phyloP scores from a whole-genome alignment of 2,113 vertebrate species.

The Corvus hawaiiensis region DNA sequence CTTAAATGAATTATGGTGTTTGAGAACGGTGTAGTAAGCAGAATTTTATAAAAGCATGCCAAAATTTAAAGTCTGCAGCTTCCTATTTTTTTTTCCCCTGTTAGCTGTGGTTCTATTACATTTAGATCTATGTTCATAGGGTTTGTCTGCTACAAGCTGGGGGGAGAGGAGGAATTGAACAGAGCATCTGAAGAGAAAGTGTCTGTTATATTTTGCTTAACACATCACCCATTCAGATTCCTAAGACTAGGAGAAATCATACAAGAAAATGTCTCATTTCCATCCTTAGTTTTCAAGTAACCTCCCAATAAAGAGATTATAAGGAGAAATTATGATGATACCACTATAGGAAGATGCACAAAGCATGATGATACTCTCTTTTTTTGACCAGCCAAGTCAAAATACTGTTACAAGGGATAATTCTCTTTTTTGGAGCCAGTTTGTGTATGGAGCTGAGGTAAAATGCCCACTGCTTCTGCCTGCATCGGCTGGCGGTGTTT shows the following conservation, averaged over 20 bases:
- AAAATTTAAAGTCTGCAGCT: neutral
- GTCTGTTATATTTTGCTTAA: neutral
- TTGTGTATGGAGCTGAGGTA: neutral
- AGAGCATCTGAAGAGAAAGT: neutral
- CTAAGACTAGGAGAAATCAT: neutral
- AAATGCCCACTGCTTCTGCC: neutral
- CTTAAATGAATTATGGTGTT: neutral
- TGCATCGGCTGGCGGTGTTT: neutral
- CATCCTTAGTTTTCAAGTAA: neutral
- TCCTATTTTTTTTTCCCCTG: neutral
- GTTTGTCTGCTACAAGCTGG: neutral
- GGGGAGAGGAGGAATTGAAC: neutral
- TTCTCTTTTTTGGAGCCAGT: neutral
- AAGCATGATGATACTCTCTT: neutral
- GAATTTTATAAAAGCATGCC: neutral
- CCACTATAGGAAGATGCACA: neutral
- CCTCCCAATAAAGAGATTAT: neutral
- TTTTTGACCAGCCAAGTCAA: neutral
- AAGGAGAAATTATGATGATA: neutral
- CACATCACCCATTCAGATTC: neutral
- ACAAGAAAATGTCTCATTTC: neutral
- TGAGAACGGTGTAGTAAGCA: neutral
- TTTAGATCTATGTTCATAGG: neutral
- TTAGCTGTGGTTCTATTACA: neutral
- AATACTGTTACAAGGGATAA: neutral